Percentiles rank a stretch among this genome's conserved stretches.
phyloP scores from a whole-genome alignment of 1,140 invertebrate species.

The Cephus cinctus region DNA sequence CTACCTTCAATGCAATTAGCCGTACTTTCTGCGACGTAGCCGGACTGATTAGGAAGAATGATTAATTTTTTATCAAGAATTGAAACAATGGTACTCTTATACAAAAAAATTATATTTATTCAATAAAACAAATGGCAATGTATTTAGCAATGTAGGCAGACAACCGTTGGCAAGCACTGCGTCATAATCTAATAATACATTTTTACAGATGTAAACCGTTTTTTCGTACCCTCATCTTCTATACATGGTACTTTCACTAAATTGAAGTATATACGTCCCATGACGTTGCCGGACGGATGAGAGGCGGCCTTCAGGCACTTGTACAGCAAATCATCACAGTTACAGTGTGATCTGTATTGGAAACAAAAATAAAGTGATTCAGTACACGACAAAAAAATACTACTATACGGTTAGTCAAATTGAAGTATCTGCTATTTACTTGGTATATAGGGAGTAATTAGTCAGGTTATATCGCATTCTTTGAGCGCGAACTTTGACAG shows the following conservation, averaged over 20 bases:
- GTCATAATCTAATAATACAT: constrained; percentile 22
- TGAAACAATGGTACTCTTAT: no score
- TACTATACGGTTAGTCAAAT: not conserved
- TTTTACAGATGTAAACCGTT: constrained; percentile 30
- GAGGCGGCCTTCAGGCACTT: constrained; percentile 75
- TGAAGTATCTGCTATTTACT: constrained; percentile 57
- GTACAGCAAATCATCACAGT: constrained; percentile 79
- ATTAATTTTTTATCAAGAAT: no score
- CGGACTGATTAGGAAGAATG: no score
- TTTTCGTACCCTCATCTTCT: constrained; percentile 52
- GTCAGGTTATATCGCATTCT: constrained; percentile 74
- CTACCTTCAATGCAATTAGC: constrained; percentile 18
- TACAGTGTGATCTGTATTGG: constrained; percentile 79
- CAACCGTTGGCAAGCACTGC: not conserved
- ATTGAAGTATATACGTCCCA: constrained; percentile 89
- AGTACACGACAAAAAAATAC: no score
- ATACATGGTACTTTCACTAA: constrained; percentile 77
- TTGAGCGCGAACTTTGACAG: constrained; percentile 74
- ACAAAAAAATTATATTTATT: no score
- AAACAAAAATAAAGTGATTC: no score
- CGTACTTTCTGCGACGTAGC: not conserved
- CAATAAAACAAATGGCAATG: no score
- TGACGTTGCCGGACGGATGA: constrained; percentile 68
- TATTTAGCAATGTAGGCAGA: no score
- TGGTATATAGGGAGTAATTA: constrained; percentile 83